phyloP scores from a whole-genome alignment of 2,888 invertebrate species.

The Rhagium mordax region DNA sequence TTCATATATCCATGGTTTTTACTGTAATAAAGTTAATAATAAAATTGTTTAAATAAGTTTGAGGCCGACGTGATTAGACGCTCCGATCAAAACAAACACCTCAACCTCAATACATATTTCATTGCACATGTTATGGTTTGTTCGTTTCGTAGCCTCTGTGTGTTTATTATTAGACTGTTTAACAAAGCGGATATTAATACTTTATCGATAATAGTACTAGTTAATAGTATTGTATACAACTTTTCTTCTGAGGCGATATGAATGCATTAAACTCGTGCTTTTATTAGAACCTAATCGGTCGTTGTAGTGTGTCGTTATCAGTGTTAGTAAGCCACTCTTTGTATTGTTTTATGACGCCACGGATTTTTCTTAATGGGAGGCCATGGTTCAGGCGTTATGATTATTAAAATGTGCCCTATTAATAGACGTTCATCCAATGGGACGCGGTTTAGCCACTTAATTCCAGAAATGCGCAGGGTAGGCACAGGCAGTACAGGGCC shows the following conservation, averaged over 20 bases:
- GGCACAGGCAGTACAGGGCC: too few species aligned
- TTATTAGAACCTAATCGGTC: neutral
- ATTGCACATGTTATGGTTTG: neutral
- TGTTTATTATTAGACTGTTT: constrained; percentile 1
- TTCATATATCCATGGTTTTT: too few species aligned
- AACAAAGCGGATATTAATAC: constrained; percentile 28
- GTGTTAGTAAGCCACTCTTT: neutral
- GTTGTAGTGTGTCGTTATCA: neutral
- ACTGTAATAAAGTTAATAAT: too few species aligned
- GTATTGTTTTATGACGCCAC: neutral
- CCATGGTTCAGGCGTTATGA: too few species aligned
- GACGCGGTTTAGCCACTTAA: too few species aligned
- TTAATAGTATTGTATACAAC: neutral
- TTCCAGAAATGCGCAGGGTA: too few species aligned
- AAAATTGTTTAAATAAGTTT: too few species aligned
- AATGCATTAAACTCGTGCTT: constrained; percentile 18
- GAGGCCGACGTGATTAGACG: too few species aligned
- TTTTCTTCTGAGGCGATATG: neutral
- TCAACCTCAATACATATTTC: neutral
- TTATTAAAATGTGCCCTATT: too few species aligned
- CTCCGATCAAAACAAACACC: too few species aligned
- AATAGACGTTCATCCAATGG: too few species aligned
- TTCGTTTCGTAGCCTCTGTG: neutral
- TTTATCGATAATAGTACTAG: constrained; percentile 12
- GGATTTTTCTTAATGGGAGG: too few species aligned